Percentiles rank a stretch among this genome's conserved stretches.
Conservation (phyloP, 2,797 vertebrate species). For the Hypotaenidia okinawae region DNA sequence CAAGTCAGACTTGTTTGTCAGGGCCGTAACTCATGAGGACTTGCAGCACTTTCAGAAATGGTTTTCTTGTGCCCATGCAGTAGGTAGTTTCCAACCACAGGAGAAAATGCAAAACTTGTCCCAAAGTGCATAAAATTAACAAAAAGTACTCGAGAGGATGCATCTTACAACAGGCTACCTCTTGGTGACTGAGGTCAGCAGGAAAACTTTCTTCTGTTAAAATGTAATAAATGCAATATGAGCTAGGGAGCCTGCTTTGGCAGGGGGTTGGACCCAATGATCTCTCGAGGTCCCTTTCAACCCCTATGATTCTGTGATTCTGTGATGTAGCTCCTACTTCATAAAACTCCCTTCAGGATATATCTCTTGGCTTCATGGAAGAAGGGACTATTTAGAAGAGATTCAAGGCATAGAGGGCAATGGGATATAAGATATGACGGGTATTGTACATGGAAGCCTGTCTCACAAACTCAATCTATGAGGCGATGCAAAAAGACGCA, state of each 20-base stretch:
- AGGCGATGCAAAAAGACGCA: not conserved
- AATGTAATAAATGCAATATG: not conserved
- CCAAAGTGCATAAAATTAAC: not conserved
- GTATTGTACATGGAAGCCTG: not conserved
- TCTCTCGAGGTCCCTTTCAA: too few species aligned
- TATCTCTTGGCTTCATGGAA: not conserved
- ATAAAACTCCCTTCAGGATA: not conserved
- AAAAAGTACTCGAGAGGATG: not conserved
- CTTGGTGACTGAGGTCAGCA: not conserved
- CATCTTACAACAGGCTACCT: not conserved
- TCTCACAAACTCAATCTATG: not conserved
- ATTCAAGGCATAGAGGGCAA: not conserved
- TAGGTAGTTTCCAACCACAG: not conserved
- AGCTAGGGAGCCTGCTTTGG: too few species aligned
- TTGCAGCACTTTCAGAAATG: not conserved
- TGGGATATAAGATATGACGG: not conserved
- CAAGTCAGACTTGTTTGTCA: not conserved
- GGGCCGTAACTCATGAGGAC: not conserved
- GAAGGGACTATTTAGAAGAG: not conserved
- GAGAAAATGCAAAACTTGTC: not conserved
- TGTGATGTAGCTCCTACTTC: not conserved
- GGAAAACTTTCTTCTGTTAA: not conserved
- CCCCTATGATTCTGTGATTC: too few species aligned
- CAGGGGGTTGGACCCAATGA: too few species aligned
- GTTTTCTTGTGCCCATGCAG: not conserved